Evolutionary conservation across 2,797 vertebrate species (phyloP), one percentile per base, ranked within the genome.

Genomic region (Coendou prehensilis): DNA sequence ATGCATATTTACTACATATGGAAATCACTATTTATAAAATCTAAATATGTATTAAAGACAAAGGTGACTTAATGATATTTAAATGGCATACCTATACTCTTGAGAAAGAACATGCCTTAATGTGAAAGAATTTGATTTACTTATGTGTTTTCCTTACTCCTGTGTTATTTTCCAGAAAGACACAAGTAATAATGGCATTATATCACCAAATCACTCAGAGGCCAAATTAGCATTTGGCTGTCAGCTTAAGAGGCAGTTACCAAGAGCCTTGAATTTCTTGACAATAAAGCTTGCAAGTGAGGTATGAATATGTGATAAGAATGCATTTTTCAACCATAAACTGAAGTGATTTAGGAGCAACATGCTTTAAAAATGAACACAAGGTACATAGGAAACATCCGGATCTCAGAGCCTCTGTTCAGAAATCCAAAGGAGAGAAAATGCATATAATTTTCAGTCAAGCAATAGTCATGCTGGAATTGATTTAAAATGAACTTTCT

Each of bases 191-290:
- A 85, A 63, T 82, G 82, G 84, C 79, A 80, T n/a, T 96, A 64
- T 87, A 81, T 83, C n/a, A 89, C 6, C 26, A 14, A 94, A 89
- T 78, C 59, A 95, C 52, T 93, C 18, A 89, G 82, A 96, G 47
- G 64, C 78, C 75, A 89, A 90, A 95, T 96, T 81, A 95, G 86
- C 87, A 96, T 96, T 96, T 93, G 89, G 30, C 88, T 71, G 80
- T 52, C 67, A 69, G 30, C 67, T 71, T 76, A 63, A 86, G 57
- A 88, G 71, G 92, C 45, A 94, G 91, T 94, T 75, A 87, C 85
- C 56, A 94, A 91, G 76, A 94, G 15, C 22, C 85, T 45, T 83
- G 79, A 81, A 96, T 78, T 94, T 91, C 52, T 83, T 37, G 8
- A 61, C 63, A 93, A 87, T 71, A 76, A 95, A 83, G 30, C 45